These are phyloP conservation scores for Baccha elongata DNA, from an alignment of 2,888 invertebrate genomes.

Conservation along the genomic window DNA sequence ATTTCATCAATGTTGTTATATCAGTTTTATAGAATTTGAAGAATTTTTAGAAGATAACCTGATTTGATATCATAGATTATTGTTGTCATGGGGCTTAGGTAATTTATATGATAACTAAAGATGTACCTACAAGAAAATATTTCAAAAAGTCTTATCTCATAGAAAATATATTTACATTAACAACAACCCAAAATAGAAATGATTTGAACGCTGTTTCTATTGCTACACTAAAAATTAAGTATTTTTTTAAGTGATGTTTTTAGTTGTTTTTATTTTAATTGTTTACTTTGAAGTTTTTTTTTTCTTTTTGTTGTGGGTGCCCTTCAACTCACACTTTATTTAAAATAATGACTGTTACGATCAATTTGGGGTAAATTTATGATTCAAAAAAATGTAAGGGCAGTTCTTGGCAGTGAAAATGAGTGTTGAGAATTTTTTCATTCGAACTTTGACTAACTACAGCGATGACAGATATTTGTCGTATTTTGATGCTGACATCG, in stretches of 20 bases:
- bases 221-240: conserved; percentile 6
- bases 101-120: too few species aligned
- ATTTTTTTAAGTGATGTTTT: conserved; percentile 13
- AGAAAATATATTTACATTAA: conserved; percentile 6
- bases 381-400: neutral
- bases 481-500: conserved; percentile 1
- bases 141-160: conserved; percentile 5
- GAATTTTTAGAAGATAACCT: conserved; percentile 7
- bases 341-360: neutral
- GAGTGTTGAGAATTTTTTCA: neutral
- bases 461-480: conserved; percentile 13
- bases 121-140: neutral
- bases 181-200: conserved; percentile 45
- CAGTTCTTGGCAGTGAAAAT: neutral
- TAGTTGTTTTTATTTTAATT: conserved; percentile 1
- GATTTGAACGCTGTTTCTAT: conserved; percentile 1
- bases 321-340: conserved; percentile 13
- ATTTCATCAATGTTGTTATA: neutral
- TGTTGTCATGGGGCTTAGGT: conserved; percentile 21
- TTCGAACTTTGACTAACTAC: conserved; percentile 10
- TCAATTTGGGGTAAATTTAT: conserved; percentile 7
- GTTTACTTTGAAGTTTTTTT: conserved; percentile 21
- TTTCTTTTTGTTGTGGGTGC: neutral
- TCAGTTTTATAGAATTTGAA: conserved; percentile 4
- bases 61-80: neutral